Percentiles rank a stretch among this genome's conserved stretches.
These are phyloP conservation scores for Andrena marginata DNA, from an alignment of 2,888 invertebrate genomes.

Conservation along the genomic window DNA sequence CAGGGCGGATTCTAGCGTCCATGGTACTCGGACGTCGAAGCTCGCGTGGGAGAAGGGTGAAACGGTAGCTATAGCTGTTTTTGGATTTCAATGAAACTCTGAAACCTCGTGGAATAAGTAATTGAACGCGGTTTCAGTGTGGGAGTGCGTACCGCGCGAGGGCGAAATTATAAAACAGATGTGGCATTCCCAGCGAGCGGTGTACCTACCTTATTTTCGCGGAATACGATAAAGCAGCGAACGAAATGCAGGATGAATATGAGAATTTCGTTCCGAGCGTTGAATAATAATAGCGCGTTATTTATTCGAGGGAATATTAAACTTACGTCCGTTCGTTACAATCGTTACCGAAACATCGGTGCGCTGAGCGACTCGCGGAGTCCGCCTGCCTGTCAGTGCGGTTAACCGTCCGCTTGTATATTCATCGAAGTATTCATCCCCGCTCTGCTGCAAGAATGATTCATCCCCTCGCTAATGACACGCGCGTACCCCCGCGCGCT, in stretches of 20 bases:
- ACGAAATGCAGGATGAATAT: not conserved
- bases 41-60: no score
- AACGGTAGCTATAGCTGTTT: no score
- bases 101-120: no score
- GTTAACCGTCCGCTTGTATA: not conserved
- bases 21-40: no score
- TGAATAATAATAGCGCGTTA: not conserved
- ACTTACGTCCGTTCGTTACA: not conserved
- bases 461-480: not conserved
- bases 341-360: not conserved
- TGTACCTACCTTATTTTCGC: not conserved
- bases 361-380: not conserved
- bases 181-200: not conserved
- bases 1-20: no score
- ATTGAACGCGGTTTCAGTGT: no score
- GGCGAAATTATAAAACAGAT: slow-evolving; percentile 3
- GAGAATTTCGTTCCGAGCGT: not conserved
- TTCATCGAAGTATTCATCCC: slow-evolving; percentile 8
- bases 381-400: not conserved
- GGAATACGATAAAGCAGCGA: not conserved
- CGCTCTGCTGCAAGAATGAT: not conserved
- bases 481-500: no score
- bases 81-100: no score
- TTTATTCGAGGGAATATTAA: not conserved
- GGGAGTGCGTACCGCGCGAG: no score